A percentile compares a stretch with the other conserved stretches of the same genome.
phyloP scores from a whole-genome alignment of 64 coral and sea anemone genomes.

The Astreopora myriophthalma region DNA sequence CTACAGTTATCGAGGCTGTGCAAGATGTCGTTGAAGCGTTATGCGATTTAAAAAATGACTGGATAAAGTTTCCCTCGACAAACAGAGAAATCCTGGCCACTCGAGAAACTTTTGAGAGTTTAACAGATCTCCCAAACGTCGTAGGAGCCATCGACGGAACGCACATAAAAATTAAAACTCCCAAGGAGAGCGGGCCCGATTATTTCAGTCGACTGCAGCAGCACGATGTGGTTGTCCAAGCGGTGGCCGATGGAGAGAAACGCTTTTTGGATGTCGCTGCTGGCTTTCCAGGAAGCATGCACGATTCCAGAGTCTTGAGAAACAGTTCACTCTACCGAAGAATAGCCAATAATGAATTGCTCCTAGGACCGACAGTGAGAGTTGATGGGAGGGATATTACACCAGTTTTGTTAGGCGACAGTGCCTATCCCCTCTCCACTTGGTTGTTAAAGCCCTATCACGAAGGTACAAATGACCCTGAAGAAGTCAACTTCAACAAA shows the following conservation, averaged over 20 bases:
- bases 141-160: background rate
- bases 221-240: background rate
- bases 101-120: background rate
- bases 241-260: background rate
- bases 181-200: background rate
- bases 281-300: constrained; percentile 48
- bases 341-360: constrained; percentile 27
- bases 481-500: constrained; percentile 19
- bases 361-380: background rate
- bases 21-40: background rate
- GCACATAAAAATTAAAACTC: background rate
- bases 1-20: background rate
- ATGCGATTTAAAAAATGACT: background rate
- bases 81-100: background rate
- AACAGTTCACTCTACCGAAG: background rate
- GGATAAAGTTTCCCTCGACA: background rate
- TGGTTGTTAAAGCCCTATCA: constrained; percentile 54
- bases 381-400: background rate
- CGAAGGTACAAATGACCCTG: background rate
- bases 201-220: background rate
- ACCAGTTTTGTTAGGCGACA: constrained; percentile 1
- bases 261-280: background rate
- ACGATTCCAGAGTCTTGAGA: constrained; percentile 41
- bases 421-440: background rate
- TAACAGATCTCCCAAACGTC: background rate